phyloP scores from a whole-genome alignment of 2,888 invertebrate genomes.

The Gymnosoma rotundatum region DNA sequence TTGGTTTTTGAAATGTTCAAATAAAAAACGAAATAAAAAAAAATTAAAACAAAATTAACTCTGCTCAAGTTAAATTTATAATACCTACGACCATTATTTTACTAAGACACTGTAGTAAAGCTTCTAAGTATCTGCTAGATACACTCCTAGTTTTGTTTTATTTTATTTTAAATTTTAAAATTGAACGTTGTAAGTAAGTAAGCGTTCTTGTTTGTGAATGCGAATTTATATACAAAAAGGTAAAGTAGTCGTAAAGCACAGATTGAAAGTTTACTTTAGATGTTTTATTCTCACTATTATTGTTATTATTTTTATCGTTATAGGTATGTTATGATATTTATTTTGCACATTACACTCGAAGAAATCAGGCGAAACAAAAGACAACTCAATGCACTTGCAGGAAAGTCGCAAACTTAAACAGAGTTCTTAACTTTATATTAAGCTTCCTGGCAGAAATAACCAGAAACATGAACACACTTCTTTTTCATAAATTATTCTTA shows the following conservation, averaged over 20 bases:
- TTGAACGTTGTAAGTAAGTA: conserved; percentile 21
- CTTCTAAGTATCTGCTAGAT: conserved; percentile 50
- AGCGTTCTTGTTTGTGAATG: conserved; percentile 5
- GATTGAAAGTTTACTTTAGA: conserved; percentile 53
- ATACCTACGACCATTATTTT: conserved; percentile 54
- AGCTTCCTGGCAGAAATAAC: too few species aligned
- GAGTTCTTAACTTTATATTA: too few species aligned
- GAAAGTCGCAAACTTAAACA: too few species aligned
- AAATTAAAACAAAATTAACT: conserved; percentile 40
- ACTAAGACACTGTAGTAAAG: conserved; percentile 25
- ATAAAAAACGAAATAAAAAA: conserved; percentile 16
- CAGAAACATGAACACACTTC: too few species aligned
- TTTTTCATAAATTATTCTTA: too few species aligned
- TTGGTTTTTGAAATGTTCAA: conserved; percentile 13
- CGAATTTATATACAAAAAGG: conserved; percentile 7
- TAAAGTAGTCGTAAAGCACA: conserved; percentile 31
- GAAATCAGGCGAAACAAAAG: background rate
- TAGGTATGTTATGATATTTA: conserved; percentile 56
- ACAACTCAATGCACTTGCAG: too few species aligned
- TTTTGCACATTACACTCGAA: conserved; percentile 38
- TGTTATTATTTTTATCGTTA: conserved; percentile 52
- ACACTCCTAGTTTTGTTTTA: conserved; percentile 37
- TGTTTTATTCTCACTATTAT: conserved; percentile 59
- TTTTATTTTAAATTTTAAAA: conserved; percentile 34
- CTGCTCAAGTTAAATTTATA: conserved; percentile 57